phyloP scores from a whole-genome alignment of 1,140 invertebrate species.

The Drosophila fuyamai region DNA sequence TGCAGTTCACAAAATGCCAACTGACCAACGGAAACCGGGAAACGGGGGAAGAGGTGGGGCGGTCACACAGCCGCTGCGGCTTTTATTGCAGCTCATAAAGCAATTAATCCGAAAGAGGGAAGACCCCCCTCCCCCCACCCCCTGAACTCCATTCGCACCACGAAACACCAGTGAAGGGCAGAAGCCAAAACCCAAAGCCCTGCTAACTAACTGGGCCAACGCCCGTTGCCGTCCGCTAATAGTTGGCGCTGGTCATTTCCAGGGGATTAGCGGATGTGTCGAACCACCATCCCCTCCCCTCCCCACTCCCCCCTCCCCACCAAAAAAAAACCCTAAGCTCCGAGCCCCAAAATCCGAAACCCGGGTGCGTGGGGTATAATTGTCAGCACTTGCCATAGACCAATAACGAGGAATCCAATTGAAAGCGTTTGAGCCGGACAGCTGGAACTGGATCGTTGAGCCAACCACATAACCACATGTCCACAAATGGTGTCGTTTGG shows the following conservation, averaged over 20 bases:
- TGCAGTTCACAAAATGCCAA: conserved; percentile 75
- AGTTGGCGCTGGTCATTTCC: conserved; percentile 63
- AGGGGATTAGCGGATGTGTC: conserved; percentile 60
- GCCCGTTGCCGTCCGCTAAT: conserved; percentile 42
- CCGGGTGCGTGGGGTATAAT: conserved; percentile 23
- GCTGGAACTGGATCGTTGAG: conserved; percentile 9
- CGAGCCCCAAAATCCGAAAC: background rate
- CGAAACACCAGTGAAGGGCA: background rate
- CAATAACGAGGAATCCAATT: conserved; percentile 61
- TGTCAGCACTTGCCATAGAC: conserved; percentile 60
- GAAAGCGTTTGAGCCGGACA: conserved; percentile 46
- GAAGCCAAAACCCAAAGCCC: conserved; percentile 21
- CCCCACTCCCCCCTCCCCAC: background rate
- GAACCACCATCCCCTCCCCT: conserved; percentile 15
- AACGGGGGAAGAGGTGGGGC: background rate
- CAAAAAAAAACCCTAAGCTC: background rate
- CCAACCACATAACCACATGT: conserved; percentile 35
- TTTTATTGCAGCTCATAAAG: conserved; percentile 80
- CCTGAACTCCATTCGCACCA: background rate
- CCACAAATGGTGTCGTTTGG: conserved; percentile 30
- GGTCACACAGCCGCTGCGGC: conserved; percentile 15
- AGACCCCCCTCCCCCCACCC: background rate
- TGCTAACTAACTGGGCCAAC: conserved; percentile 52
- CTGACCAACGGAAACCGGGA: conserved; percentile 3
- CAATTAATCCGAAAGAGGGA: conserved; percentile 59